These are phyloP conservation scores for Sesia bembeciformis DNA, from an alignment of 2,888 invertebrate species.

Conservation along the genomic window DNA sequence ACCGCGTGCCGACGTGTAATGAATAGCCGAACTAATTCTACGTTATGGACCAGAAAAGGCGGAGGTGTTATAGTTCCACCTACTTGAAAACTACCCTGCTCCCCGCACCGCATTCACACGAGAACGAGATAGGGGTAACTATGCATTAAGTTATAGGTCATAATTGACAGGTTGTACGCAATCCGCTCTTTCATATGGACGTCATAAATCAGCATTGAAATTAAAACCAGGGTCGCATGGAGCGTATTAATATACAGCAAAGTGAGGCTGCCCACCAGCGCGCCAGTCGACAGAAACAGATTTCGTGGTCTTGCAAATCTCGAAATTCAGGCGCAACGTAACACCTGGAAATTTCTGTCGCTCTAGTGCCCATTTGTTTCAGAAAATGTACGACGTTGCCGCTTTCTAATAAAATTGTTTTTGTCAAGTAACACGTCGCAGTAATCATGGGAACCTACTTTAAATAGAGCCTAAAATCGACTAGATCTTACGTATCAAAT, in stretches of 20 bases:
- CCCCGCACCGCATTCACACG: slow-evolving; percentile 11
- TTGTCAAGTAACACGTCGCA: not conserved
- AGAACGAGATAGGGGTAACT: slow-evolving; percentile 17
- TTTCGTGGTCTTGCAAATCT: slow-evolving; percentile 39
- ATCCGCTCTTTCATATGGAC: slow-evolving; percentile 53
- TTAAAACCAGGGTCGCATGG: slow-evolving; percentile 49
- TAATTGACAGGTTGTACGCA: slow-evolving; percentile 46
- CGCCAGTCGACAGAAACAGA: slow-evolving; percentile 45
- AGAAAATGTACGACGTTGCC: not conserved
- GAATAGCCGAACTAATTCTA: slow-evolving; percentile 52
- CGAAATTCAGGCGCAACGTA: slow-evolving; percentile 34
- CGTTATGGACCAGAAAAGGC: slow-evolving; percentile 45
- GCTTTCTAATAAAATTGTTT: too few relatives aligned
- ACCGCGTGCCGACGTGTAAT: slow-evolving; percentile 41
- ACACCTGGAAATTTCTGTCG: not conserved
- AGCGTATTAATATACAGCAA: slow-evolving; percentile 55
- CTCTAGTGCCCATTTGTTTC: slow-evolving; percentile 1
- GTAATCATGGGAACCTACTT: too few relatives aligned
- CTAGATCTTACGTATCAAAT: too few relatives aligned
- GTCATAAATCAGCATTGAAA: slow-evolving; percentile 63
- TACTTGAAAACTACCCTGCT: slow-evolving; percentile 22
- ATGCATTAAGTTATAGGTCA: slow-evolving; percentile 31
- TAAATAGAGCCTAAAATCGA: too few relatives aligned
- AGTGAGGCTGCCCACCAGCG: slow-evolving; percentile 11
- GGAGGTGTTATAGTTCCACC: slow-evolving; percentile 28